Evolutionary conservation across 2,888 invertebrate species (phyloP).

Genomic region (Poecilus cupreus): DNA sequence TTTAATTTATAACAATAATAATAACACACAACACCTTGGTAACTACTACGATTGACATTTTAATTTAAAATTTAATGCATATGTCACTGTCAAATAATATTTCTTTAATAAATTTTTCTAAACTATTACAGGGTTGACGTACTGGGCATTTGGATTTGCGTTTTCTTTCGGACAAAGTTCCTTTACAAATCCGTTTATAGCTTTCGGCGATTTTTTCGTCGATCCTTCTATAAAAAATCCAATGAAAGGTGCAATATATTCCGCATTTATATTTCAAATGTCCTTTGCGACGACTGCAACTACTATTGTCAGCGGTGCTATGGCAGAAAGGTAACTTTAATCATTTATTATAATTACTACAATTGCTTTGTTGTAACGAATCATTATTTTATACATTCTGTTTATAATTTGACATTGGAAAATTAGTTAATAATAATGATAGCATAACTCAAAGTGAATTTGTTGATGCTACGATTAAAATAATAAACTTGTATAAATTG

Average conservation of each 20-base stretch:
- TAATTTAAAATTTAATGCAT: no score
- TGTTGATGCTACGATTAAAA: conserved; percentile 5
- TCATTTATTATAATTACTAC: background rate
- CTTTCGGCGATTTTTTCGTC: conserved; percentile 87
- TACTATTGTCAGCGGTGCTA: conserved; percentile 94
- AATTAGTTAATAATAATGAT: background rate
- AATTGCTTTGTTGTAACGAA: background rate
- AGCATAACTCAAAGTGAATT: background rate
- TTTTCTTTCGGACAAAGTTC: conserved; percentile 88
- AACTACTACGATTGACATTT: no score
- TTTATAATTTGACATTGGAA: background rate
- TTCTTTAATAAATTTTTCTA: no score
- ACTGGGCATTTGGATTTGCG: conserved; percentile 96
- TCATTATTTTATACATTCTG: background rate
- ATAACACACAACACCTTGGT: no score
- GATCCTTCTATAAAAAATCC: conserved; percentile 85
- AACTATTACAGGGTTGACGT: conserved; percentile 83
- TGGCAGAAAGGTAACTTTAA: conserved; percentile 87
- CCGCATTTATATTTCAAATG: conserved; percentile 92
- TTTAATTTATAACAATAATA: no score
- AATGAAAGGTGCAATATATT: conserved; percentile 89
- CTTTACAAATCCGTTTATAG: conserved; percentile 86
- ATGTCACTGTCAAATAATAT: no score
- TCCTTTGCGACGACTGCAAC: conserved; percentile 94
- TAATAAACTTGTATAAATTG: conserved; percentile 5